Percentiles rank a stretch among this genome's conserved stretches.
These are phyloP conservation scores for Heliconius congener DNA, from an alignment of 1,140 invertebrate genomes.

Conservation along the genomic window DNA sequence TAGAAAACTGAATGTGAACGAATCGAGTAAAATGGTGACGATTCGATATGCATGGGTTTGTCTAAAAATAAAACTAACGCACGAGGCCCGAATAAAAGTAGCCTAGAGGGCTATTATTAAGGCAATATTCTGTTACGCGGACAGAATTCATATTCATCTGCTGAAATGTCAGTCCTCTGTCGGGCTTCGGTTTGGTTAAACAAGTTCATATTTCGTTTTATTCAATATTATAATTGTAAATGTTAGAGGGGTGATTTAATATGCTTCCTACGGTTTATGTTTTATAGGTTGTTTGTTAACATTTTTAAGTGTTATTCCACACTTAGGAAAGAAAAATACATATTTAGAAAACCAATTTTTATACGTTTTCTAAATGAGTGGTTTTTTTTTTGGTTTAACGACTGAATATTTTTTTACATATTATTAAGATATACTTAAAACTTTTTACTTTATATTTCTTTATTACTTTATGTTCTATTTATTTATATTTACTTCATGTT, in stretches of 20 bases:
- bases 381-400: too few relatives aligned
- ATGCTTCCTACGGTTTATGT: neutral
- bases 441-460: too few relatives aligned
- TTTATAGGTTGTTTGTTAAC: neutral
- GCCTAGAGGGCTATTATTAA: constrained; percentile 58
- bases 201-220: constrained; percentile 1
- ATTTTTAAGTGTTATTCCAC: too few relatives aligned
- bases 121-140: constrained; percentile 57
- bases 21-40: constrained; percentile 27
- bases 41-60: constrained; percentile 45
- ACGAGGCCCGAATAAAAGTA: constrained; percentile 61
- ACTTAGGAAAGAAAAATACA: too few relatives aligned
- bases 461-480: too few relatives aligned
- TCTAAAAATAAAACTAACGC: constrained; percentile 63
- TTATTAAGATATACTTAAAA: too few relatives aligned
- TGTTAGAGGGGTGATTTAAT: neutral
- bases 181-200: constrained; percentile 33
- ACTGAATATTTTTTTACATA: too few relatives aligned
- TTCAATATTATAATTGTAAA: constrained; percentile 3
- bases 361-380: too few relatives aligned
- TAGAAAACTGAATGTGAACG: constrained; percentile 22
- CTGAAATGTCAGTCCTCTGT: constrained; percentile 40
- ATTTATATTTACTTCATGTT: too few relatives aligned
- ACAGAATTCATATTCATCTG: constrained; percentile 56
- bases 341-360: too few relatives aligned